These are phyloP conservation scores for Lophotriccus pileatus DNA, from an alignment of 2,797 vertebrate species.

Conservation along the genomic window DNA sequence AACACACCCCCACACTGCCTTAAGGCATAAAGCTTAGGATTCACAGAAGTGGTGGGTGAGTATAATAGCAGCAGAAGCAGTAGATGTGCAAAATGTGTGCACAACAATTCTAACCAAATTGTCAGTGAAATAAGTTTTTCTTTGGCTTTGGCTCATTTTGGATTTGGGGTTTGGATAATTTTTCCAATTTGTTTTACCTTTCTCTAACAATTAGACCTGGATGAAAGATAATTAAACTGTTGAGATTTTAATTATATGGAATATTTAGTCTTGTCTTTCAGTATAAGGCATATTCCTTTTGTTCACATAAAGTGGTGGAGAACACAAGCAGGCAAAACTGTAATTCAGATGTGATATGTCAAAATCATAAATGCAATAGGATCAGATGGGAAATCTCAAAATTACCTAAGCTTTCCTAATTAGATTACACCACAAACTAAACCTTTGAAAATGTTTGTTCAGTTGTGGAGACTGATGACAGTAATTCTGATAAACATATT, in stretches of 20 bases:
- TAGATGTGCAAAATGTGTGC: neutral
- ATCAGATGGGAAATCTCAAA: neutral
- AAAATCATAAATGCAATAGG: neutral
- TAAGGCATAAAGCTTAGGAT: neutral
- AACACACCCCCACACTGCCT: neutral
- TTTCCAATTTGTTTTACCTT: neutral
- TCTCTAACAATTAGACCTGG: neutral
- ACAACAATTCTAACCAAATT: neutral
- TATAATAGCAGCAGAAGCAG: neutral
- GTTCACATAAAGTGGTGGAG: neutral
- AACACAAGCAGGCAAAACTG: neutral
- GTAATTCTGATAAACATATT: neutral
- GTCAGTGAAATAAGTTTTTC: accelerated
- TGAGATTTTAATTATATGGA: neutral
- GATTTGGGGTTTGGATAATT: neutral
- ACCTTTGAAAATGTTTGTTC: neutral
- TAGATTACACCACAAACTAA: neutral
- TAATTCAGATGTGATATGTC: neutral
- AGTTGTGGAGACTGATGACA: neutral
- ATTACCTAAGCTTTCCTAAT: neutral
- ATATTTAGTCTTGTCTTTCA: neutral
- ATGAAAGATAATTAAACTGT: neutral
- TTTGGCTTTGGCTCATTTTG: neutral
- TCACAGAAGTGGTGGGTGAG: neutral
- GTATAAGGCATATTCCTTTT: neutral